Evolutionary conservation across 1,140 invertebrate genomes (phyloP), one percentile per base, ranked within the genome.

Genomic region (Drosophila sulfurigaster): DNA sequence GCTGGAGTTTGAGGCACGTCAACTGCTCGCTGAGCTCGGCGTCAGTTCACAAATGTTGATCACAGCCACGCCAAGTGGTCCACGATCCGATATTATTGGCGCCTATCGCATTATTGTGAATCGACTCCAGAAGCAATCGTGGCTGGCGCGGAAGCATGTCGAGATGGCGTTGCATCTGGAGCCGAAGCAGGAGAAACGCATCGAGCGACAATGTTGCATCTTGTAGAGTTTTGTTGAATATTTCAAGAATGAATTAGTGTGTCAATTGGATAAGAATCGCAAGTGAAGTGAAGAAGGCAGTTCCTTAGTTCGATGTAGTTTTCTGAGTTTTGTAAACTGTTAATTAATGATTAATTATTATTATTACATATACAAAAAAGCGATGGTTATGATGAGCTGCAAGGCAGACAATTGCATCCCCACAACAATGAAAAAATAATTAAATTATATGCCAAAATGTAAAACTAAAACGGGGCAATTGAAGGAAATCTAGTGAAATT

Each of bases 41-140:
- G 81, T 93, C 4, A 83, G 69, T 56, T 75, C 89, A 0, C 91
- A 93, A 81, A 93, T 93, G 92, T 69, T 93, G 28, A 87, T 91
- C 46, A 81, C 83, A 35, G 87, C 91, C 5, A 75, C 91, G 32
- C 91, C 87, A 45, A 91, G 91, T 71, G 93, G 93, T 20, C 93
- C 93, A 30, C 85, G 92, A 16, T 93, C 93, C 32, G 83, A 93
- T 56, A 92, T 93, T 43, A 93, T 93, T 48, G 93, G 93, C 8
- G 92, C 93, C 62, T 93, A 93, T 74, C 81, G 93, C n/a, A 93
- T 93, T 38, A 81, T 93, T 25, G 91, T 93, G 51, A 92, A 93
- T 79, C 89, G 93, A n/a, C 75, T 93, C 35, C 91, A 93, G 60
- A 91, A 91, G 52, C 92, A 92, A 41, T 91, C 91, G 3, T 92